Evolutionary conservation across 2,113 vertebrate species (phyloP).

Genomic region (Prinia subflava): DNA sequence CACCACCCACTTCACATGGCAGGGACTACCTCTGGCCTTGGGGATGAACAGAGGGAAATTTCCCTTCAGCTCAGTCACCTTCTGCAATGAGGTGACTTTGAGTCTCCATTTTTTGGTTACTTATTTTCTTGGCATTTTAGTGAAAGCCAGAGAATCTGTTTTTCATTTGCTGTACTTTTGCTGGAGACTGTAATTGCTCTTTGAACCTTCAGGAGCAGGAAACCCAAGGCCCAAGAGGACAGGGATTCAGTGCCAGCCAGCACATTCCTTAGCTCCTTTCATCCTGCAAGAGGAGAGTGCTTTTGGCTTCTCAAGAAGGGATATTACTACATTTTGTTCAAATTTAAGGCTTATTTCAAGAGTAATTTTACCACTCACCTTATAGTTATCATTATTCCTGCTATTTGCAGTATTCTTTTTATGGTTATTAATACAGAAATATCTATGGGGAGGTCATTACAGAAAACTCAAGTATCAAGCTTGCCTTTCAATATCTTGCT

Average conservation of each 20-base stretch:
- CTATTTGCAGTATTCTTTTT: background rate
- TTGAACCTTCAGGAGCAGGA: constrained; percentile 75
- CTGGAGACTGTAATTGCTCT: constrained; percentile 71
- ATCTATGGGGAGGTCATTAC: background rate
- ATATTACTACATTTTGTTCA: constrained; percentile 16
- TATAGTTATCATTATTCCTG: background rate
- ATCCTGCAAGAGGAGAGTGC: constrained; percentile 54
- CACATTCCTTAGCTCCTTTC: constrained; percentile 68
- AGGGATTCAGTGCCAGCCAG: constrained; percentile 58
- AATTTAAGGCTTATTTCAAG: constrained; percentile 30
- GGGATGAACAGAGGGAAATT: background rate
- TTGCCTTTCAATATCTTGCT: background rate
- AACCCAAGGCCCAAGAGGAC: constrained; percentile 69
- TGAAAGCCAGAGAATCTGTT: constrained; percentile 70
- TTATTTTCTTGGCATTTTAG: constrained; percentile 51
- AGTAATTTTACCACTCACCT: constrained; percentile 29
- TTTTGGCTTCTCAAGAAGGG: constrained; percentile 29
- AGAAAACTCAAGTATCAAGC: background rate
- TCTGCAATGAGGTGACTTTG: background rate
- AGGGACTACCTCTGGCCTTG: background rate
- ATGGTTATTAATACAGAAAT: background rate
- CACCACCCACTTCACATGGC: background rate
- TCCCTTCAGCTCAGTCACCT: background rate
- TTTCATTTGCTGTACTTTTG: constrained; percentile 77
- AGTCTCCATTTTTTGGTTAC: constrained; percentile 51